A percentile compares a stretch with the other conserved stretches of the same genome.
phyloP scores from a whole-genome alignment of 2,888 invertebrate species.

The Torymus auratus region DNA sequence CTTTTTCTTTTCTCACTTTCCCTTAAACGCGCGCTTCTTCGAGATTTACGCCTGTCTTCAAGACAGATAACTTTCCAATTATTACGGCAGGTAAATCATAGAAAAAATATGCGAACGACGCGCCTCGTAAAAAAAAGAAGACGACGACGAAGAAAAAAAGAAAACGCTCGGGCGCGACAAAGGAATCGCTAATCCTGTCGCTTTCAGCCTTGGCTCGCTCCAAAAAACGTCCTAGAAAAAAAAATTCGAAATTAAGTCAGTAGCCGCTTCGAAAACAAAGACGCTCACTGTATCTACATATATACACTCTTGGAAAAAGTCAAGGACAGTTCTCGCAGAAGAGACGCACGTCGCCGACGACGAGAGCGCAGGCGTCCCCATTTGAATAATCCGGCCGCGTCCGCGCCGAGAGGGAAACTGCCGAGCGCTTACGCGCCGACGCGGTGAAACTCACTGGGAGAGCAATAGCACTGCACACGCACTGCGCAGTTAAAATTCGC shows the following conservation, averaged over 20 bases:
- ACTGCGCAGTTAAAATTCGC: constrained; percentile 23
- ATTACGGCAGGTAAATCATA: constrained; percentile 4
- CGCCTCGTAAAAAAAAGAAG: not conserved
- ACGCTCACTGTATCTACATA: too few relatives aligned
- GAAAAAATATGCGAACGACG: not conserved
- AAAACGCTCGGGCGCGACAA: too few relatives aligned
- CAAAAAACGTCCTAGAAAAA: too few relatives aligned
- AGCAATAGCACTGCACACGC: not conserved
- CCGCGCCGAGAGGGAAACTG: constrained; percentile 36
- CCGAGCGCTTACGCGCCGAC: not conserved
- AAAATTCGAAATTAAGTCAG: too few relatives aligned
- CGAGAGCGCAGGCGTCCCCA: constrained; percentile 27
- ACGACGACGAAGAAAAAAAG: not conserved
- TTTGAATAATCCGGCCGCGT: constrained; percentile 54
- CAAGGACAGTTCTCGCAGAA: not conserved
- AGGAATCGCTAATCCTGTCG: too few relatives aligned
- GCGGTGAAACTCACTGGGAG: constrained; percentile 20
- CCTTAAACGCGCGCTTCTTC: constrained; percentile 24
- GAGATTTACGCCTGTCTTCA: constrained; percentile 26
- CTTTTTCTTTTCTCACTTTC: constrained; percentile 29
- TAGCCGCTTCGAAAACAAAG: too few relatives aligned
- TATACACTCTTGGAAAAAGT: not conserved
- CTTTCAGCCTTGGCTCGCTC: too few relatives aligned
- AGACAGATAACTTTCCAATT: constrained; percentile 30
- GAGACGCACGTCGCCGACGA: not conserved